Evolutionary conservation across 2,888 invertebrate species (phyloP).

Genomic region (Ecdyonurus torrentis): DNA sequence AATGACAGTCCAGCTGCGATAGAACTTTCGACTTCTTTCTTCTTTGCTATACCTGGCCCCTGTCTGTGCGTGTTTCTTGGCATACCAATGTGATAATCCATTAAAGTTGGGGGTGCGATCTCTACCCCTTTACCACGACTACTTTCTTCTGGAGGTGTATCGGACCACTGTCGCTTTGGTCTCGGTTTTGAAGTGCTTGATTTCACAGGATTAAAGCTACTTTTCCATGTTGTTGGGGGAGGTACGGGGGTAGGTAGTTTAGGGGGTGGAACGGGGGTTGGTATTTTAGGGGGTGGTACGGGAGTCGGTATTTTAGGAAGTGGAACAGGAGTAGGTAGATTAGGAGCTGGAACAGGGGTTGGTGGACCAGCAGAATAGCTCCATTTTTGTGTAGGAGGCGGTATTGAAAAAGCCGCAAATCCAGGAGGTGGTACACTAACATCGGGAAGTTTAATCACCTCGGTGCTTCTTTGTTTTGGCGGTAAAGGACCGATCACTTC

Average conservation of each 20-base stretch:
- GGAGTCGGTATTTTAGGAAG: no score
- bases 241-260: not conserved
- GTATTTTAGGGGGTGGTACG: no score
- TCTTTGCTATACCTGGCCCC: constrained; percentile 6
- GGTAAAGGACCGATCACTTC: not conserved
- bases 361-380: no score
- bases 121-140: constrained; percentile 27
- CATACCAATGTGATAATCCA: constrained; percentile 40
- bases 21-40: constrained; percentile 26
- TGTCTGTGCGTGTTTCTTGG: constrained; percentile 18
- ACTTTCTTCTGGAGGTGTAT: not conserved
- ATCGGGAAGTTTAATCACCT: no score
- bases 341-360: no score
- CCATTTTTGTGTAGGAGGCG: not conserved
- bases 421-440: not conserved
- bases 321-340: no score
- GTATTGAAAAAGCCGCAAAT: not conserved
- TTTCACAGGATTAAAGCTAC: not conserved
- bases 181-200: not conserved
- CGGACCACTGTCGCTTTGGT: not conserved
- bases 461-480: no score
- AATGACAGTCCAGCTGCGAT: constrained; percentile 37
- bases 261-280: no score
- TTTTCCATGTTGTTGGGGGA: not conserved
- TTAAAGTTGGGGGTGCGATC: constrained; percentile 47